Conservation (phyloP, 1,140 invertebrate species). For the Aphaenogaster floridana region DNA sequence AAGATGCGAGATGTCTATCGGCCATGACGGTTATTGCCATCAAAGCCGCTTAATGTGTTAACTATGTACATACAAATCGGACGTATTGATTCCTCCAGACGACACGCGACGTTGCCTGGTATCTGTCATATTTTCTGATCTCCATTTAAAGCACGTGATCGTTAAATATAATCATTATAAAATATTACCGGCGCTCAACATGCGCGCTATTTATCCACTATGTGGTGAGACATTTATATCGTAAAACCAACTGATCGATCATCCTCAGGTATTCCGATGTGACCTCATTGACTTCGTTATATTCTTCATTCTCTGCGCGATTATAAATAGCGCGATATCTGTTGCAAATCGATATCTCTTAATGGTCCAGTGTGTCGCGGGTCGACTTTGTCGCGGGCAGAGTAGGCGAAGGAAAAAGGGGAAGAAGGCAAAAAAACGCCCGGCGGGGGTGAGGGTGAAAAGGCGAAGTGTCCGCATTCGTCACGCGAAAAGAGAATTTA, state of each 20-base stretch:
- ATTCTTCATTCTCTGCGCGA: conserved; percentile 35
- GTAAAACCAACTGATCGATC: conserved; percentile 48
- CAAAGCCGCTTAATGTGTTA: conserved; percentile 27
- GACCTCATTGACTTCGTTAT: conserved; percentile 35
- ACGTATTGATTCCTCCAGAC: conserved; percentile 13
- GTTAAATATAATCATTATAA: conserved; percentile 39
- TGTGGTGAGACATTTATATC: conserved; percentile 51
- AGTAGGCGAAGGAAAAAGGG: neutral
- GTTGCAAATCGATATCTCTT: conserved; percentile 59
- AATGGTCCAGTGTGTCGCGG: conserved; percentile 29
- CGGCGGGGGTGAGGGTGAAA: neutral
- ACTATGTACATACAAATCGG: conserved; percentile 42
- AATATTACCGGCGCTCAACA: neutral
- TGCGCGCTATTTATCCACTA: neutral
- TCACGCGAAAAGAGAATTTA: conserved; percentile 73
- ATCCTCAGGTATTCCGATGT: conserved; percentile 59
- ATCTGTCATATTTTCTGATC: conserved; percentile 1
- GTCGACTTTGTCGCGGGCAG: conserved; percentile 8
- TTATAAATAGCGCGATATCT: conserved; percentile 72
- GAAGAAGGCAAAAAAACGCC: conserved; percentile 1
- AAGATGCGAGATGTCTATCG: conserved; percentile 19
- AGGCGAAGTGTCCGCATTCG: conserved; percentile 50
- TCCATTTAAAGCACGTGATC: conserved; percentile 6
- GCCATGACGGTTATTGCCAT: conserved; percentile 31
- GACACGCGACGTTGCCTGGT: no score